phyloP scores from a whole-genome alignment of 53 echinoderm and acorn worm genomes.

The Crossaster papposus region DNA sequence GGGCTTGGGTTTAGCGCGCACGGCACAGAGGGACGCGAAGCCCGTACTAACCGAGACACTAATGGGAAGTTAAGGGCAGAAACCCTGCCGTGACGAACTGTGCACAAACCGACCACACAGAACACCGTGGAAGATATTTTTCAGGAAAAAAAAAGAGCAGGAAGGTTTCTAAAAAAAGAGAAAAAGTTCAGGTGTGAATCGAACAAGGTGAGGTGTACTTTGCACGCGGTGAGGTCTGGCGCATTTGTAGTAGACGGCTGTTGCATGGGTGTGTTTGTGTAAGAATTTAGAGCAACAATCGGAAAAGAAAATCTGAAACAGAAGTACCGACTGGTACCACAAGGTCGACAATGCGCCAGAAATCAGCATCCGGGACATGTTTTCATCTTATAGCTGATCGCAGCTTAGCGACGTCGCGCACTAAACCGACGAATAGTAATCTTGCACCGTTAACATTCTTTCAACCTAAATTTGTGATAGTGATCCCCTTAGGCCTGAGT shows the following conservation, averaged over 20 bases:
- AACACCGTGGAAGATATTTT: background rate
- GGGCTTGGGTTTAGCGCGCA: background rate
- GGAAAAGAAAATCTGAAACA: background rate
- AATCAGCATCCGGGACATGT: too few relatives aligned
- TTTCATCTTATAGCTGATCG: too few relatives aligned
- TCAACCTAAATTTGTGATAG: too few relatives aligned
- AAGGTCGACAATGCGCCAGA: too few relatives aligned
- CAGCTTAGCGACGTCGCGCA: too few relatives aligned
- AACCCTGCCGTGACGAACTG: constrained; percentile 9
- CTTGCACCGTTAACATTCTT: too few relatives aligned
- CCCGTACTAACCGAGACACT: constrained; percentile 8
- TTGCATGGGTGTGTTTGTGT: background rate
- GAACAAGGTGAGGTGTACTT: constrained; percentile 48
- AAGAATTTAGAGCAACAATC: background rate
- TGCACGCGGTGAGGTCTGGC: constrained; percentile 43
- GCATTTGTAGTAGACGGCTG: background rate
- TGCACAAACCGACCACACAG: constrained; percentile 48
- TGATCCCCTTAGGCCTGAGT: too few relatives aligned
- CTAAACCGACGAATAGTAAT: too few relatives aligned
- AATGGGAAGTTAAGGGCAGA: constrained; percentile 40
- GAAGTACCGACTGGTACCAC: background rate
- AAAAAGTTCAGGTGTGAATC: constrained; percentile 41
- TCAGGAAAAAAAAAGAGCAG: background rate
- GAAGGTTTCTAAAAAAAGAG: background rate
- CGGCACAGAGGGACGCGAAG: constrained; percentile 21